phyloP scores from a whole-genome alignment of 2,797 vertebrate genomes.

The Amphiprion clarkii region DNA sequence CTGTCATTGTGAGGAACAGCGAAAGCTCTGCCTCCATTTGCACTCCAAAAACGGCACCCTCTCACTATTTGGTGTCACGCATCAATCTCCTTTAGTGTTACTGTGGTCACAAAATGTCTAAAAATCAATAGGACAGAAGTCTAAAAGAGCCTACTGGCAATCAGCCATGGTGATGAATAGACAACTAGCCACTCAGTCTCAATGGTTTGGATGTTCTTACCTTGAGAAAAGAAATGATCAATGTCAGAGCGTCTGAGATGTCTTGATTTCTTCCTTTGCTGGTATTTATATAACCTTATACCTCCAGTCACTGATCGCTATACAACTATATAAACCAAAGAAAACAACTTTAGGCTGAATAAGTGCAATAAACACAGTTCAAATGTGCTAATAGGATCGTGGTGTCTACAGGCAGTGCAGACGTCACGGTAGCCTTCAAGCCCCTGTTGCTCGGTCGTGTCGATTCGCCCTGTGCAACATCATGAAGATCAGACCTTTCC shows the following conservation, averaged over 20 bases:
- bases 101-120: slow-evolving; percentile 62
- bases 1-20: slow-evolving; percentile 48
- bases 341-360: no score
- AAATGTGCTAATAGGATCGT: no score
- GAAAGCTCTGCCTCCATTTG: slow-evolving; percentile 60
- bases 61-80: slow-evolving; percentile 46
- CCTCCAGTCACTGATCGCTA: background rate
- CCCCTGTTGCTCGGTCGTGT: no score
- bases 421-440: no score
- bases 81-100: slow-evolving; percentile 70
- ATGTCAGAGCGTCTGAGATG: background rate
- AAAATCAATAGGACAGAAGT: slow-evolving; percentile 70
- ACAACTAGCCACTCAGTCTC: slow-evolving; percentile 35
- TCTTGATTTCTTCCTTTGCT: slow-evolving; percentile 1
- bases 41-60: slow-evolving; percentile 48
- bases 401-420: no score
- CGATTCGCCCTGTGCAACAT: no score
- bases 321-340: background rate
- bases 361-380: no score
- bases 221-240: slow-evolving; percentile 17
- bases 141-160: slow-evolving; percentile 59
- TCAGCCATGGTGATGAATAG: slow-evolving; percentile 61
- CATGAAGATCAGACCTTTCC: no score
- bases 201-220: slow-evolving; percentile 34
- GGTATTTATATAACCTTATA: background rate